phyloP scores from a whole-genome alignment of 2,797 vertebrate species.

The Micrastur ruficollis region DNA sequence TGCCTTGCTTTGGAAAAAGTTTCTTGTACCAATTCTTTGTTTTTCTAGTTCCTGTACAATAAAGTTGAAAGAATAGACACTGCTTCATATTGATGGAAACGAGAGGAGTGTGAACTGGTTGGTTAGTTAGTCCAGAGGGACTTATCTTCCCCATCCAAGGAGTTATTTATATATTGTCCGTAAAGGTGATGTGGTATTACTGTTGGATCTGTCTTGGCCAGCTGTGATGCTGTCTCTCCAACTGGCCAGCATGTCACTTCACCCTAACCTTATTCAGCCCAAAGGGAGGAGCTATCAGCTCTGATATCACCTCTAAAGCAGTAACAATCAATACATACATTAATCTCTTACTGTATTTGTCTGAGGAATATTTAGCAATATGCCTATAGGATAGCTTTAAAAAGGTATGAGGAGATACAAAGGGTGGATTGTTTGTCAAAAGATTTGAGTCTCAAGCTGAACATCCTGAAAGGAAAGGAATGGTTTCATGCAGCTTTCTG shows the following conservation, averaged over 20 bases:
- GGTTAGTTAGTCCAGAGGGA: background rate
- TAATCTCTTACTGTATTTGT: background rate
- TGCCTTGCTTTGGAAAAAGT: background rate
- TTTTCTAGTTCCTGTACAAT: background rate
- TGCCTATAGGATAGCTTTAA: background rate
- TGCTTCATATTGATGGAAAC: background rate
- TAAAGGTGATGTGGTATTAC: background rate
- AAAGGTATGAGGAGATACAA: background rate
- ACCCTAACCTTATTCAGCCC: background rate
- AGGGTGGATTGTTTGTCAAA: rapidly evolving
- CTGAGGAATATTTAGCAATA: background rate
- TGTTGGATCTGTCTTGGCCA: background rate
- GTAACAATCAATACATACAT: background rate
- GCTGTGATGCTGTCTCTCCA: background rate
- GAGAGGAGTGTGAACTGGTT: background rate
- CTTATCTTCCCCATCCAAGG: background rate
- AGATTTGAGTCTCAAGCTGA: background rate
- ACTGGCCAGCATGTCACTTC: background rate
- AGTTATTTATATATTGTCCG: background rate
- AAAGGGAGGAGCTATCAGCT: background rate
- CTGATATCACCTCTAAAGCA: background rate
- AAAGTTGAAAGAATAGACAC: background rate
- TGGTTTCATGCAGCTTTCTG: background rate
- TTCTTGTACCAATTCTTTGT: background rate
- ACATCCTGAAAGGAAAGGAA: background rate